Evolutionary conservation across 53 echinoderm and acorn worm genomes (phyloP).

Genomic region (Arbacia lixula): DNA sequence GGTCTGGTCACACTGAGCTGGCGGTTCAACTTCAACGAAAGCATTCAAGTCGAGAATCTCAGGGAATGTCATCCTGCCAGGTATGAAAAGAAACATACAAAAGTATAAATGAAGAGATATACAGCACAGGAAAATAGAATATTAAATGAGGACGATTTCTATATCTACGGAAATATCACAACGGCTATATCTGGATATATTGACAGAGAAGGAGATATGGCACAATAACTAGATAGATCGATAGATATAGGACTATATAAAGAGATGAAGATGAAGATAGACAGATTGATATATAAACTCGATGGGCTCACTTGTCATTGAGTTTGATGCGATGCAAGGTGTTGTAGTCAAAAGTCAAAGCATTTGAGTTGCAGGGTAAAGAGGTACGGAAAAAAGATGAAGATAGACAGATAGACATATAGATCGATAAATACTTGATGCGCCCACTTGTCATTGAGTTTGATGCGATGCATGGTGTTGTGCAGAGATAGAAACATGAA

Average conservation of each 20-base stretch:
- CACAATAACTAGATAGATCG: no score
- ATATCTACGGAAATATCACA: no score
- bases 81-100: background rate
- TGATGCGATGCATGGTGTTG: slow-evolving; percentile 69
- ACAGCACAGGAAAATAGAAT: no score
- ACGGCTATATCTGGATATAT: no score
- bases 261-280: no score
- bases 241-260: background rate
- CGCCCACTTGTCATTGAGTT: slow-evolving; percentile 92
- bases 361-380: slow-evolving; percentile 77
- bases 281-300: no score
- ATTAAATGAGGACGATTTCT: no score
- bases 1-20: background rate
- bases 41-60: slow-evolving; percentile 86
- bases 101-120: no score
- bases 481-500: no score
- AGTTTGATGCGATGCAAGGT: slow-evolving; percentile 89
- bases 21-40: slow-evolving; percentile 49
- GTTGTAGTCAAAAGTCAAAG: slow-evolving; percentile 93
- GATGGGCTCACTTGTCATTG: slow-evolving; percentile 90
- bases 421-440: slow-evolving; percentile 50
- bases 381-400: background rate
- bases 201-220: no score
- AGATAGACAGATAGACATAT: no score
- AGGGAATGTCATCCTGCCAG: slow-evolving; percentile 90